These are phyloP conservation scores for Sebastes trivittatus DNA, from an alignment of 2,797 vertebrate genomes.

Conservation along the genomic window DNA sequence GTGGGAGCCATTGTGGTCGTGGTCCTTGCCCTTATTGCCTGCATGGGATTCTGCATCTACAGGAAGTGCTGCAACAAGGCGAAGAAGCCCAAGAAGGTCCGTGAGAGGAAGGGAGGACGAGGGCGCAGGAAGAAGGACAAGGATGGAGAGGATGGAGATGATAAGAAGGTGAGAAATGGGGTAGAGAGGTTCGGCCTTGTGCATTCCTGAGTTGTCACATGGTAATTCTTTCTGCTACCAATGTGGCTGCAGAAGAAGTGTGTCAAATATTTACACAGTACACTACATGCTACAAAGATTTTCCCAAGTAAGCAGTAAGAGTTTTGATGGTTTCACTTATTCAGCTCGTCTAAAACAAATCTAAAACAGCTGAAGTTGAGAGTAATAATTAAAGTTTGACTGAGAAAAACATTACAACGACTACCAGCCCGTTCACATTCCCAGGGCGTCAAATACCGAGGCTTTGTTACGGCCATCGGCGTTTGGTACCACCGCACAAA, in stretches of 20 bases:
- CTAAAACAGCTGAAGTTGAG: neutral
- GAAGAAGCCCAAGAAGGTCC: slow-evolving; percentile 88
- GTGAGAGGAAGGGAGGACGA: slow-evolving; percentile 84
- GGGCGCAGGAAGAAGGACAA: slow-evolving; percentile 85
- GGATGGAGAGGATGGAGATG: slow-evolving; percentile 83
- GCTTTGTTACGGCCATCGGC: rapidly evolving
- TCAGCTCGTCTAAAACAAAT: neutral
- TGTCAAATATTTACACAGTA: neutral
- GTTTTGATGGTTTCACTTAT: neutral
- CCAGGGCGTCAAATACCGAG: too few species aligned
- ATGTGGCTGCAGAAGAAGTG: neutral
- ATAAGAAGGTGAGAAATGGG: slow-evolving; percentile 81
- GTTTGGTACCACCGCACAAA: too few species aligned
- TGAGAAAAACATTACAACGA: neutral
- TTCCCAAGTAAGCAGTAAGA: neutral
- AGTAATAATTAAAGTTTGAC: neutral
- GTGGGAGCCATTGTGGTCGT: slow-evolving; percentile 87
- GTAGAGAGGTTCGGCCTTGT: neutral
- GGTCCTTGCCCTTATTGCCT: slow-evolving; percentile 83
- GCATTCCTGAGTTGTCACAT: neutral
- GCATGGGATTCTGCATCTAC: slow-evolving; percentile 87
- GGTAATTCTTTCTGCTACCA: neutral
- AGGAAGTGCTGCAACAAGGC: slow-evolving; percentile 84
- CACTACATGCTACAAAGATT: neutral
- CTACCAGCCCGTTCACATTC: too few species aligned